Evolutionary conservation across 1,140 invertebrate species (phyloP), one percentile per base, ranked within the genome.

Genomic region (Paraescarpia echinospica): DNA sequence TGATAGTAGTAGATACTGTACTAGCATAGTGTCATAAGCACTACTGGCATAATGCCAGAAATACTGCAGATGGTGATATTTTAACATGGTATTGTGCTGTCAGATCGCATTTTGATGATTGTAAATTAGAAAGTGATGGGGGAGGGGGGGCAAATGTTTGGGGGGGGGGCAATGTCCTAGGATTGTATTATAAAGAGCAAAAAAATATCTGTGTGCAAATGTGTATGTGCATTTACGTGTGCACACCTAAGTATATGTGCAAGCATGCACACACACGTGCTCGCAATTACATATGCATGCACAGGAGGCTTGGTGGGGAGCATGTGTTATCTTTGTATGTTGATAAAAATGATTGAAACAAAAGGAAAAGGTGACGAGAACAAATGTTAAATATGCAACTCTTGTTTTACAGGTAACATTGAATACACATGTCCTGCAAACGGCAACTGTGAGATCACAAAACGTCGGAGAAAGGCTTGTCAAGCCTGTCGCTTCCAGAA

Each of bases 401-500:
- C 27, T 90, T 90, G 33, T 90, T 31, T 90, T 90, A 95, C 96
- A 98, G 98, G 98, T 94, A 99, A 99, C 96, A 99, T 99, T 95
- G 98, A 99, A 96, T 99, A 99, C 96, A 99, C 98, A 0, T 99
- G 99, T 96, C 98, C 99, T n/a, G 98, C 99, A 5, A 98, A 98
- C 91, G 98, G 99, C 95, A 98, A 99, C 95, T 99, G 99, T 96
- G 99, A 99, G 96, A 99, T 99, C 94, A 99, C 99, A 96, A 99
- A 99, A 96, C 97, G 99, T 93, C 97, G 98, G 93, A 97, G 98
- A 93, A 99, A 99, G 97, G 98, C 99, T 12, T 99, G 99, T 95
- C 99, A 99, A 95, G 98, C 99, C 33, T 99, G 97, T 95, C 94
- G 97, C 14, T 99, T 99, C 97, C 98, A 99, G 95, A 99, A 99